Evolutionary conservation across 2,888 invertebrate species (phyloP).

Genomic region (Smittia aterrima): DNA sequence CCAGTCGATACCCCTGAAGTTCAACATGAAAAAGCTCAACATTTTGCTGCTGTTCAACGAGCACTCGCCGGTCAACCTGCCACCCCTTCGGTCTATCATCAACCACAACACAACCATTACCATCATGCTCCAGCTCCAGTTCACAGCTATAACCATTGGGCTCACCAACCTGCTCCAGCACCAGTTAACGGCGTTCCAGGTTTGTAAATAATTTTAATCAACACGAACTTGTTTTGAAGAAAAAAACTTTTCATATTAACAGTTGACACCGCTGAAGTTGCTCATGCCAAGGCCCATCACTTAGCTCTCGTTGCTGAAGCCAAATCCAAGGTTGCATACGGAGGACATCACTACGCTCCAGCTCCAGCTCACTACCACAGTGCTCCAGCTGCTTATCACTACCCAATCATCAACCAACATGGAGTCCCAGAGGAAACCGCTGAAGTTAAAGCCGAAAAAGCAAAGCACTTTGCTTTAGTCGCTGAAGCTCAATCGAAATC

Average conservation of each 20-base stretch:
- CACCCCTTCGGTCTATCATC: conserved; percentile 16
- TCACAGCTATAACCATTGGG: conserved; percentile 13
- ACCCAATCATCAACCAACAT: conserved; percentile 53
- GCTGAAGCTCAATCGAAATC: conserved; percentile 48
- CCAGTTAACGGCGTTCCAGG: conserved; percentile 54
- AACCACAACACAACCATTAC: not conserved
- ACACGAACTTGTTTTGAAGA: conserved; percentile 45
- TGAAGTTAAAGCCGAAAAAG: conserved; percentile 56
- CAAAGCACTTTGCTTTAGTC: conserved; percentile 52
- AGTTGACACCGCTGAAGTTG: conserved; percentile 57
- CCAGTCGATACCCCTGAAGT: conserved; percentile 58
- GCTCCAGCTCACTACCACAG: conserved; percentile 44
- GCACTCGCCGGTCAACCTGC: conserved; percentile 21
- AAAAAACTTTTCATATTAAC: conserved; percentile 52
- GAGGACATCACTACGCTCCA: conserved; percentile 44
- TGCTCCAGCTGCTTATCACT: conserved; percentile 50
- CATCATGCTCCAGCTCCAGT: conserved; percentile 13
- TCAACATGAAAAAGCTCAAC: conserved; percentile 54
- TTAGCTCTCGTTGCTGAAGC: conserved; percentile 47
- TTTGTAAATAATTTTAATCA: conserved; percentile 57
- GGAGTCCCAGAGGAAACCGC: conserved; percentile 57
- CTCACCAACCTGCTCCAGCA: conserved; percentile 42
- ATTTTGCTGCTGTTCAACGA: conserved; percentile 49
- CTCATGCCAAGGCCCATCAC: conserved; percentile 53
- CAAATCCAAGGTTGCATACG: conserved; percentile 44